Conservation (phyloP, 2,113 vertebrate genomes). For the Conger conger region DNA sequence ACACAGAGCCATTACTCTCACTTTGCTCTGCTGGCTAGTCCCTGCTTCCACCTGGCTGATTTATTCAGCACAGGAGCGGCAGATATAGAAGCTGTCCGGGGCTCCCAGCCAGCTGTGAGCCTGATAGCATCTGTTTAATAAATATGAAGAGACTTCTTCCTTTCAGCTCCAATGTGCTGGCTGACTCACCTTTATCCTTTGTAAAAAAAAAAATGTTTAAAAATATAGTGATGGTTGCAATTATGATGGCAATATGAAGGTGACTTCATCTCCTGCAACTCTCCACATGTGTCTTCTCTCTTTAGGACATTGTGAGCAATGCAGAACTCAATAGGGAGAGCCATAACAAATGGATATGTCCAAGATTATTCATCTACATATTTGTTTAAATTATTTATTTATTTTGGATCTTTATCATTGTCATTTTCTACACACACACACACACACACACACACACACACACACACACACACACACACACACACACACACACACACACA, state of each 20-base stretch:
- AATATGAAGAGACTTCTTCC: constrained; percentile 19
- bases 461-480: no score
- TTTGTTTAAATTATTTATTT: no score
- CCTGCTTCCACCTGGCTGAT: constrained; percentile 21
- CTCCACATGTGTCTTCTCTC: background rate
- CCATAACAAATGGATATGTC: constrained; percentile 50
- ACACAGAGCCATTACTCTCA: constrained; percentile 12
- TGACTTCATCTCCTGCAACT: background rate
- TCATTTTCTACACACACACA: no score
- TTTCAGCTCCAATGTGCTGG: background rate
- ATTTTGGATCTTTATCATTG: no score
- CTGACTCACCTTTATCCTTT: background rate
- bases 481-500: no score
- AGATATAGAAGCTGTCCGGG: constrained; percentile 14
- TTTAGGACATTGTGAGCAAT: background rate
- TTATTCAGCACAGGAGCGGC: constrained; percentile 18
- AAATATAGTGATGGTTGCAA: background rate
- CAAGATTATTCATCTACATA: no score
- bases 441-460: no score
- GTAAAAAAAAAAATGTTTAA: background rate
- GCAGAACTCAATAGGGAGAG: background rate
- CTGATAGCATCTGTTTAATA: constrained; percentile 37
- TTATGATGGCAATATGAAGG: background rate
- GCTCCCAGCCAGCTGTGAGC: constrained; percentile 14
- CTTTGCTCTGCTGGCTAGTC: constrained; percentile 12